These are phyloP conservation scores for Sisor rabdophorus DNA, from an alignment of 2,113 vertebrate species.

Conservation along the genomic window DNA sequence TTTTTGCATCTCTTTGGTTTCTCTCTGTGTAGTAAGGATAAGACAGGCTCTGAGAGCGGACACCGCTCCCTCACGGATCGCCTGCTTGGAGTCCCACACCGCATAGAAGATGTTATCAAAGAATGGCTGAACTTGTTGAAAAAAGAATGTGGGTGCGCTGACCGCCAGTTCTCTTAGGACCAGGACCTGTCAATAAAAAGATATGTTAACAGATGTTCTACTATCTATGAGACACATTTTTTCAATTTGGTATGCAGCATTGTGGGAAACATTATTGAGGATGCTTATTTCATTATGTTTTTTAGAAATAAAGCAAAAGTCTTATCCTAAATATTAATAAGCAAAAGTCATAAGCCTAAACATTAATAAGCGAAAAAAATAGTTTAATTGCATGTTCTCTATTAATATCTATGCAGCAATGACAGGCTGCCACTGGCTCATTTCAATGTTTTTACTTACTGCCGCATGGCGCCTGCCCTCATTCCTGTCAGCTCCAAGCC, in stretches of 20 bases:
- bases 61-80: slow-evolving; percentile 92
- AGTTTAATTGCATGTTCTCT: not conserved
- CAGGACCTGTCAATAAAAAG: slow-evolving; percentile 75
- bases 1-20: slow-evolving; percentile 99
- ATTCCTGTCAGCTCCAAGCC: slow-evolving; percentile 93
- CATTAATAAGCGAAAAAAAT: not conserved
- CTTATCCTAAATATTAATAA: no score
- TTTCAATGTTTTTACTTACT: slow-evolving; percentile 68
- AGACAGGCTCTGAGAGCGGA: slow-evolving; percentile 92
- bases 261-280: no score
- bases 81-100: slow-evolving; percentile 98
- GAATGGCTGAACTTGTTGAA: slow-evolving; percentile 97
- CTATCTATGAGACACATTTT: no score
- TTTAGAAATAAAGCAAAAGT: no score
- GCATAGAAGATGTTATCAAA: slow-evolving; percentile 97
- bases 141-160: slow-evolving; percentile 97
- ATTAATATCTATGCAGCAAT: no score
- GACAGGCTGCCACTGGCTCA: not conserved
- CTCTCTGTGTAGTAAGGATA: slow-evolving; percentile 94
- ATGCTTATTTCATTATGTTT: no score
- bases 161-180: slow-evolving; percentile 92
- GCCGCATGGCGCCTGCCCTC: slow-evolving; percentile 94
- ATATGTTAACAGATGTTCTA: not conserved
- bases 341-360: not conserved
- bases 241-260: no score